Conservation (phyloP, 2,797 vertebrate genomes). For the Silurus aristotelis region DNA sequence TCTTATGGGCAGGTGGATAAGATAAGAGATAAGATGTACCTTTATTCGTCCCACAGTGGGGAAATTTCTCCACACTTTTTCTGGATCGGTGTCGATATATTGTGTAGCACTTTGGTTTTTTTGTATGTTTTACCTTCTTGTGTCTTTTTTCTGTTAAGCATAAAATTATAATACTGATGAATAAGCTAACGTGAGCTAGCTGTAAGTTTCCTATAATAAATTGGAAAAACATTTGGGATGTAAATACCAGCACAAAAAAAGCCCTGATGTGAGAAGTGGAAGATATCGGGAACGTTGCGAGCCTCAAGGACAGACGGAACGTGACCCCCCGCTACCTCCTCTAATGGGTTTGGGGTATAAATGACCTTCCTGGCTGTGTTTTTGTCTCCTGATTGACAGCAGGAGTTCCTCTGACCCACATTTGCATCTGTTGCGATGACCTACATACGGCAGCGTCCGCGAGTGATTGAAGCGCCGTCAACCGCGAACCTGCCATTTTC, state of each 20-base stretch:
- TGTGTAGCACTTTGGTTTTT: too few relatives aligned
- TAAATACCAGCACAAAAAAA: not conserved
- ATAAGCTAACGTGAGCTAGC: not conserved
- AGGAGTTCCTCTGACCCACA: constrained; percentile 78
- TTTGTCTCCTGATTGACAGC: constrained; percentile 75
- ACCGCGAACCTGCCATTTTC: constrained; percentile 38
- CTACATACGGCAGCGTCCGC: constrained; percentile 72
- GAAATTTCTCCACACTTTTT: too few relatives aligned
- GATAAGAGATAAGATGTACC: too few relatives aligned
- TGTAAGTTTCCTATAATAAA: not conserved
- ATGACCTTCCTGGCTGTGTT: constrained; percentile 50
- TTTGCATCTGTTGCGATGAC: constrained; percentile 75
- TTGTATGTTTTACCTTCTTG: too few relatives aligned
- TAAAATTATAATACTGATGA: too few relatives aligned
- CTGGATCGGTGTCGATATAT: too few relatives aligned
- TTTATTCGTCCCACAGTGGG: too few relatives aligned
- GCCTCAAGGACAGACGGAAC: constrained; percentile 43
- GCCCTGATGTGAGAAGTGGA: not conserved
- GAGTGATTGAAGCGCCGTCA: constrained; percentile 65
- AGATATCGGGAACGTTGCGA: not conserved
- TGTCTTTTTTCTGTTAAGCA: not conserved
- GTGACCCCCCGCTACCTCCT: constrained; percentile 52
- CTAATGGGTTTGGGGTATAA: constrained; percentile 58
- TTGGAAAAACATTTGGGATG: not conserved
- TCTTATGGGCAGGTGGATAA: too few relatives aligned